These are phyloP conservation scores for Oncorhynchus gorbuscha DNA, from an alignment of 2,113 vertebrate genomes.

Conservation along the genomic window DNA sequence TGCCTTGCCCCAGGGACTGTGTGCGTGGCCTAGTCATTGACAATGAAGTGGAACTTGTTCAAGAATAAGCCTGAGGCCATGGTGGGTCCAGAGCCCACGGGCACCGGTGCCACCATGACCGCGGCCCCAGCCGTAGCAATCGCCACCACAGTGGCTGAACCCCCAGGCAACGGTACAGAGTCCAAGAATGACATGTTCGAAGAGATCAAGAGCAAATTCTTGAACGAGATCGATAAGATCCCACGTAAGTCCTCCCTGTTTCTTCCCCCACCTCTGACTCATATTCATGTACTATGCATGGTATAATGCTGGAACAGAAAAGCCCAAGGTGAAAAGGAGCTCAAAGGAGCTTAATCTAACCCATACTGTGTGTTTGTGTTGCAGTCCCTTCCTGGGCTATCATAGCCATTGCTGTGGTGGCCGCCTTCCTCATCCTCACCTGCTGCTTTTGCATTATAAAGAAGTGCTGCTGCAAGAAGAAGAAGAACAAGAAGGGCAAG, in stretches of 20 bases:
- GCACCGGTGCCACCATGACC: constrained; percentile 56
- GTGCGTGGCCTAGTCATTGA: constrained; percentile 53
- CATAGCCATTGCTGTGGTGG: constrained; percentile 91
- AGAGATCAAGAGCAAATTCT: constrained; percentile 88
- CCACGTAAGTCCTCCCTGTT: constrained; percentile 79
- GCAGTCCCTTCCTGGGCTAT: constrained; percentile 95
- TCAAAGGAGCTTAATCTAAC: too few species aligned
- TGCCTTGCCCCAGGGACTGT: constrained; percentile 44
- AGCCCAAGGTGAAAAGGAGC: too few species aligned
- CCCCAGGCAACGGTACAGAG: constrained; percentile 69
- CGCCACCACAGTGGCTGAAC: constrained; percentile 72
- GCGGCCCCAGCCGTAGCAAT: constrained; percentile 56
- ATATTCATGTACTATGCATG: too few species aligned
- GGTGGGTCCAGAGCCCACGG: constrained; percentile 66
- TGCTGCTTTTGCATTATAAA: constrained; percentile 99
- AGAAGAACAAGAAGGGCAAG: constrained; percentile 96
- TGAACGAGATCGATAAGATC: constrained; percentile 93
- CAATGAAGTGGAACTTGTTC: constrained; percentile 89
- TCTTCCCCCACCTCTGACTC: neutral
- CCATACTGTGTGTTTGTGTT: neutral
- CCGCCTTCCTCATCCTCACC: constrained; percentile 87
- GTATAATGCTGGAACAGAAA: too few species aligned
- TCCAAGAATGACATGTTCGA: constrained; percentile 86
- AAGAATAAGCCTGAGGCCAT: constrained; percentile 78
- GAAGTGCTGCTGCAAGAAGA: constrained; percentile 99